Evolutionary conservation across 2,888 invertebrate genomes (phyloP).

Genomic region (Pachymerium ferrugineum): DNA sequence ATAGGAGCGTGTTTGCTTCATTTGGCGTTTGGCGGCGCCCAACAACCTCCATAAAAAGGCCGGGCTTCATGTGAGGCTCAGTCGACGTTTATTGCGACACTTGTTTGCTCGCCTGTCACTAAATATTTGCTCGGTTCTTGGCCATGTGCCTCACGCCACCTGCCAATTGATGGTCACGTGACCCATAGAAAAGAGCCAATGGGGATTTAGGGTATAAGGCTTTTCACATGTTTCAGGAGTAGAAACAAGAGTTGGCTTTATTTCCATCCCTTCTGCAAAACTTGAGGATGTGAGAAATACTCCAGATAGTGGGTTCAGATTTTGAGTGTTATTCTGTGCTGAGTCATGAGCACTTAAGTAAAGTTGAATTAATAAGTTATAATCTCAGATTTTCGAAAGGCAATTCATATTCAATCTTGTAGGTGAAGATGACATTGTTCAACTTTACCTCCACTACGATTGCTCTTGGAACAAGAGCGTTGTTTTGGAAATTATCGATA

Average conservation of each 20-base stretch:
- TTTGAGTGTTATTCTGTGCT: too few species aligned
- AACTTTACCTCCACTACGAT: too few species aligned
- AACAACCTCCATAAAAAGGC: slow-evolving; percentile 22
- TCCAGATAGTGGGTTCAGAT: too few species aligned
- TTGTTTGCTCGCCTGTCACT: slow-evolving; percentile 30
- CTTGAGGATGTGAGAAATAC: too few species aligned
- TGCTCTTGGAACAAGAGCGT: too few species aligned
- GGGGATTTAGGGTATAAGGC: slow-evolving; percentile 12
- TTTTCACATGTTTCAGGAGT: background rate
- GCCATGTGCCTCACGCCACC: slow-evolving; percentile 25
- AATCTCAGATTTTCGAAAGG: too few species aligned
- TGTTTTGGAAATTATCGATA: too few species aligned
- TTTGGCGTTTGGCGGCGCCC: slow-evolving; percentile 27
- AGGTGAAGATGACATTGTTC: too few species aligned
- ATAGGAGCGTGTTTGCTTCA: slow-evolving; percentile 25
- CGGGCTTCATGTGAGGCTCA: slow-evolving; percentile 20
- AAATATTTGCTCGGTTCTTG: slow-evolving; percentile 27
- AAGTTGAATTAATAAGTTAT: too few species aligned
- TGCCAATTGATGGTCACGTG: slow-evolving; percentile 29
- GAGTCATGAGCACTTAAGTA: too few species aligned
- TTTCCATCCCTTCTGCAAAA: too few species aligned
- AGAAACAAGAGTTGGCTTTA: background rate
- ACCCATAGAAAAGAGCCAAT: background rate
- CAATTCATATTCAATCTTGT: too few species aligned
- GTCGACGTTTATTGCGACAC: slow-evolving; percentile 30